Conservation (phyloP, 2,113 vertebrate genomes). For the Nycticryphes semicollaris region DNA sequence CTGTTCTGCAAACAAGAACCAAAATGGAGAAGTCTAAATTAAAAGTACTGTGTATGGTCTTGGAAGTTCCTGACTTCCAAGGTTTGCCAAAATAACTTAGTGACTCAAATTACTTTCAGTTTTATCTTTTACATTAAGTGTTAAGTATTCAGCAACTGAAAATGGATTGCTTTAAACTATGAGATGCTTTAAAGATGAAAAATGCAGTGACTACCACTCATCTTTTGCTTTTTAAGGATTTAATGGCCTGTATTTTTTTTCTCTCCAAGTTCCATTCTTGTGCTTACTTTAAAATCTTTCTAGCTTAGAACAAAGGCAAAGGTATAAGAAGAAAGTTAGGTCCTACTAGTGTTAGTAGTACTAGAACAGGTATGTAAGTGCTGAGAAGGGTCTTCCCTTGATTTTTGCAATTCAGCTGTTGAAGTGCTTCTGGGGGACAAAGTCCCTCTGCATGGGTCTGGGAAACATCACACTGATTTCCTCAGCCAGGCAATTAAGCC, state of each 20-base stretch:
- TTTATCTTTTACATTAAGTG: background rate
- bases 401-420: background rate
- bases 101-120: background rate
- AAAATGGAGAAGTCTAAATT: background rate
- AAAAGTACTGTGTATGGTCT: background rate
- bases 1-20: background rate
- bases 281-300: background rate
- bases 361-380: background rate
- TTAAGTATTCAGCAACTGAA: background rate
- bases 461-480: conserved; percentile 18
- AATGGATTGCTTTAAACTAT: background rate
- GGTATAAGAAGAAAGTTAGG: background rate
- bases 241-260: background rate
- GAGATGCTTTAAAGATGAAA: background rate
- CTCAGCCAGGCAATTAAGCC: conserved; percentile 12
- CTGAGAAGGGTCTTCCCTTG: background rate
- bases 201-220: background rate
- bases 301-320: background rate
- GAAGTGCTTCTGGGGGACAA: background rate
- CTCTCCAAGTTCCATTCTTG: background rate
- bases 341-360: background rate
- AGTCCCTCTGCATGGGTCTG: background rate
- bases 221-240: background rate
- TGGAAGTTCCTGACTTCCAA: background rate
- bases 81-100: background rate